Percentiles rank a stretch among this genome's conserved stretches.
phyloP scores from a whole-genome alignment of 2,113 vertebrate species.

The Ptychochromis oligacanthus region DNA sequence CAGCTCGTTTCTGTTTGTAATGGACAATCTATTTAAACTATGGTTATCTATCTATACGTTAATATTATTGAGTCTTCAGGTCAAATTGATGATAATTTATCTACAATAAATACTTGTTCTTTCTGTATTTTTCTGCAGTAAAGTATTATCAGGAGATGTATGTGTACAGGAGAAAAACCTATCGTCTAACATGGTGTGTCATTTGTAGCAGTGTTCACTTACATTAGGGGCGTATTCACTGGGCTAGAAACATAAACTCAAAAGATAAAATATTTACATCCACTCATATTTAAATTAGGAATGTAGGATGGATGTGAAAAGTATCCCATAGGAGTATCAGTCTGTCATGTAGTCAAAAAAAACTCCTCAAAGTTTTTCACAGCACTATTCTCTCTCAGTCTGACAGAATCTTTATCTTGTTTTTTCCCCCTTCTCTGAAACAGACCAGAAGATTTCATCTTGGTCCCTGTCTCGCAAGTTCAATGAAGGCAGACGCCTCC shows the following conservation, averaged over 20 bases:
- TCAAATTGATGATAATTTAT: not conserved
- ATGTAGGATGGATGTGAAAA: not conserved
- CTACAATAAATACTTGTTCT: not conserved
- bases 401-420: not conserved
- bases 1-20: too few relatives aligned
- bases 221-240: not conserved
- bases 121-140: not conserved
- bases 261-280: not conserved
- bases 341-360: not conserved
- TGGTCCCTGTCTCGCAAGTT: constrained; percentile 90
- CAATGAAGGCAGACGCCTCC: constrained; percentile 93
- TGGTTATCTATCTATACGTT: not conserved
- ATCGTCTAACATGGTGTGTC: not conserved
- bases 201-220: not conserved
- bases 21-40: not conserved
- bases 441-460: constrained; percentile 91
- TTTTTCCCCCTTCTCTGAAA: constrained; percentile 47
- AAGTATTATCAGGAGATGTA: not conserved
- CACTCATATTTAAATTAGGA: not conserved
- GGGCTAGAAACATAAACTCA: not conserved
- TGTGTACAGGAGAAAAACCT: not conserved
- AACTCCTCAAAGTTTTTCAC: not conserved
- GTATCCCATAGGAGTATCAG: not conserved
- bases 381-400: not conserved
- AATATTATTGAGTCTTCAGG: not conserved